Conservation (phyloP, 2,797 vertebrate genomes). For the Pyrocephalus nanus region DNA sequence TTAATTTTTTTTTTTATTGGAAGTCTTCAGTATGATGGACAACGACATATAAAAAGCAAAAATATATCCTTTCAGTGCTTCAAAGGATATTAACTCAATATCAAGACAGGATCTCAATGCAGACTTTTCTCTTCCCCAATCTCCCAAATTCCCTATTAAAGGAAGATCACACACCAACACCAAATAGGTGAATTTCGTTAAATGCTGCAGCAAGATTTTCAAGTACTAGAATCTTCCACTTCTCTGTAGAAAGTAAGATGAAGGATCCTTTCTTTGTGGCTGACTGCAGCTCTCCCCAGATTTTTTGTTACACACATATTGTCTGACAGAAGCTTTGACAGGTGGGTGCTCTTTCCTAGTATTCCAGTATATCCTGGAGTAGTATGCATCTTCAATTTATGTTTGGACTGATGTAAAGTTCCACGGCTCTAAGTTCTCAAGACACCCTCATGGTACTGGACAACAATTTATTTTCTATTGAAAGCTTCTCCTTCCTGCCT, state of each 20-base stretch:
- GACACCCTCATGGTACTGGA: background rate
- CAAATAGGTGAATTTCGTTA: background rate
- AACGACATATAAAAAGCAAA: background rate
- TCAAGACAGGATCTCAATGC: background rate
- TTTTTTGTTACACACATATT: background rate
- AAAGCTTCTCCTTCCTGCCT: background rate
- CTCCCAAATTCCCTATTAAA: background rate
- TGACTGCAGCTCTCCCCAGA: background rate
- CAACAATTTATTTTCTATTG: background rate
- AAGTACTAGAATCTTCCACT: background rate
- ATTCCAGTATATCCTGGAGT: background rate
- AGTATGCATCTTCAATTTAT: background rate
- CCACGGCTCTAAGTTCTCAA: background rate
- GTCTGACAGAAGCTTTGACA: background rate
- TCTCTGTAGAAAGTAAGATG: background rate
- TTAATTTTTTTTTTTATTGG: background rate
- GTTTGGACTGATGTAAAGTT: background rate
- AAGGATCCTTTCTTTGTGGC: background rate
- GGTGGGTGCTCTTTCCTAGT: background rate
- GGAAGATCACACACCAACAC: background rate
- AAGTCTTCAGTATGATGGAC: background rate
- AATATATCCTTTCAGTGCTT: background rate
- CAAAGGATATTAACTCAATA: background rate
- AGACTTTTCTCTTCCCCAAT: background rate
- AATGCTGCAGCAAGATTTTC: background rate